Evolutionary conservation across 1,140 invertebrate species (phyloP), one percentile per base, ranked within the genome.

Genomic region (Trinorchestia longiramus): DNA sequence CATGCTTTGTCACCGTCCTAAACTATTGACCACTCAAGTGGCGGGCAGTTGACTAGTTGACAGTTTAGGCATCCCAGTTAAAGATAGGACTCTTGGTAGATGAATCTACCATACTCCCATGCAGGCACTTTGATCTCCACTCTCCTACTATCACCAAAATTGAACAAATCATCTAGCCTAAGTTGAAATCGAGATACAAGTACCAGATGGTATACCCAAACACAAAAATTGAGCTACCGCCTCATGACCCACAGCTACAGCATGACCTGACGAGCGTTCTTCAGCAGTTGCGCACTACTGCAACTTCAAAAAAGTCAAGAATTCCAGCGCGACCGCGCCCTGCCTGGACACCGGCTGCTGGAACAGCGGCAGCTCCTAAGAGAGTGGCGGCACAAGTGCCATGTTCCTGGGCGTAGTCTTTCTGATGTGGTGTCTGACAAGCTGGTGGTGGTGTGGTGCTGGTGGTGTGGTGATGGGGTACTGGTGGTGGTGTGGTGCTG

Each of bases 381-480:
- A 92, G 43, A 92, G 43, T 11, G 43, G 41, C 90, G 90, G 41
- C 41, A 92, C 19, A 43, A 42, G 8, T 3, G 42, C 90, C 92
- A 36, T 94, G 92, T 94, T 94, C 17, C 92, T 94, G 92, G 92
- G 92, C 92, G 92, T 94, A 45, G 92, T 47, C 92, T 23, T n/a
- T 8, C 44, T 94, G 92, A 94, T 94, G 92, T 36, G 36, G 23
- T 1, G 43, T 11, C 92, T 94, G 92, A 94, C 92, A 94, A 94
- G 92, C 92, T 28, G 23, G 41, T 28, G 90, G 43, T 28, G n/a
- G 8, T 87, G 87, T 4, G 87, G 36, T 41, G 36, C 8, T 36
- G 36, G 36, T 87, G 40, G 47, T 53, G 47, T 53, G 6, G 47
- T 53, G 47, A 19, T 53, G 47, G 47, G 6, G 47, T 53, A 8